Percentiles rank a stretch among this genome's conserved stretches.
These are phyloP conservation scores for Chironomus tepperi DNA, from an alignment of 1,140 invertebrate genomes.

Conservation along the genomic window DNA sequence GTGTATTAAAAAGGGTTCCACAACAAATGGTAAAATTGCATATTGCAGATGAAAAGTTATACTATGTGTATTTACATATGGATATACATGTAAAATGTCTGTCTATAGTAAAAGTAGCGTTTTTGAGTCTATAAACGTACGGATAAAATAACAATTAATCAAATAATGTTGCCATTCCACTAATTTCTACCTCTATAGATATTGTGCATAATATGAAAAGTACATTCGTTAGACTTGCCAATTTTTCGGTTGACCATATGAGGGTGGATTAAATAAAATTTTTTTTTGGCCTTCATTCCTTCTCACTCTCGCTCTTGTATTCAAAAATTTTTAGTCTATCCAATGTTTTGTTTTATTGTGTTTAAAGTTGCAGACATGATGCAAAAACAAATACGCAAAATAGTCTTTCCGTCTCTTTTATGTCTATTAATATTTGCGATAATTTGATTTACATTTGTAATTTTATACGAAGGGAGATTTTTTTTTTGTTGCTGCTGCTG, in stretches of 20 bases:
- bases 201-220: background rate
- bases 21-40: slow-evolving; percentile 1
- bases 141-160: slow-evolving; percentile 14
- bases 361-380: too few species aligned
- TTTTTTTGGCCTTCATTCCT: background rate
- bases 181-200: background rate
- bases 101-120: background rate
- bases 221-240: background rate
- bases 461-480: too few species aligned
- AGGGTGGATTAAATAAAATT: background rate
- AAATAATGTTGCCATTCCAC: background rate
- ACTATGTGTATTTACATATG: background rate
- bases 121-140: background rate
- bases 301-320: background rate
- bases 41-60: background rate
- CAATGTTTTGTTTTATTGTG: too few species aligned
- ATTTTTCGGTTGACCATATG: background rate
- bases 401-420: background rate
- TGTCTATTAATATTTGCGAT: background rate
- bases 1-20: background rate
- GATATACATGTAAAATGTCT: background rate
- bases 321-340: background rate
- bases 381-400: too few species aligned
- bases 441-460: too few species aligned
- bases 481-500: too few species aligned